Evolutionary conservation across 2,888 invertebrate species (phyloP).

Genomic region (Idaea straminata): DNA sequence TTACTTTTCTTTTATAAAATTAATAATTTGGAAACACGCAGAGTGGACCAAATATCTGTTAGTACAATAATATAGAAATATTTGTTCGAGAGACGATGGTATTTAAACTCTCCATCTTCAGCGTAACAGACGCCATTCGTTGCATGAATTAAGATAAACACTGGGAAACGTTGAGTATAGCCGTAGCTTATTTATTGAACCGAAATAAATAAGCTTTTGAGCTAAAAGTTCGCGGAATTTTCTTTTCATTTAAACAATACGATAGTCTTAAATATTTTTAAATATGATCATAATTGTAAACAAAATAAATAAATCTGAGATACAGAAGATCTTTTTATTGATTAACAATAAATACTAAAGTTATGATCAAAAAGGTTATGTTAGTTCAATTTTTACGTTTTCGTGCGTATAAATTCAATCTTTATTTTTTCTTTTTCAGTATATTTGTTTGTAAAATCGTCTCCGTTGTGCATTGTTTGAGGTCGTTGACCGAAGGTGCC

Average conservation of each 20-base stretch:
- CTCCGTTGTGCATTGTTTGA: not conserved
- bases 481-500: conserved; percentile 11
- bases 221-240: not conserved
- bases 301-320: no score
- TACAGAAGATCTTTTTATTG: no score
- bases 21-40: no score
- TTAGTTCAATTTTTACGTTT: no score
- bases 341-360: not conserved
- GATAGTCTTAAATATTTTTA: not conserved
- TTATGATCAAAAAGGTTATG: not conserved
- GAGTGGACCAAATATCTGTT: not conserved
- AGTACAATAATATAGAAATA: not conserved
- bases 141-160: not conserved
- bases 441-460: not conserved
- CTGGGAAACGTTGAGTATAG: not conserved
- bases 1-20: no score
- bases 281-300: no score
- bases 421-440: no score
- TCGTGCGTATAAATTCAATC: no score
- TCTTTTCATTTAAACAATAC: not conserved
- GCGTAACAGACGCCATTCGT: not conserved
- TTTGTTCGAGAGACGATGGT: not conserved
- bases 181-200: not conserved
- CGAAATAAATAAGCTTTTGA: not conserved
- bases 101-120: not conserved